A percentile compares a stretch with the other conserved stretches of the same genome.
phyloP scores from a whole-genome alignment of 2,888 invertebrate species.

The Galeopsomyia nigrocyanea region DNA sequence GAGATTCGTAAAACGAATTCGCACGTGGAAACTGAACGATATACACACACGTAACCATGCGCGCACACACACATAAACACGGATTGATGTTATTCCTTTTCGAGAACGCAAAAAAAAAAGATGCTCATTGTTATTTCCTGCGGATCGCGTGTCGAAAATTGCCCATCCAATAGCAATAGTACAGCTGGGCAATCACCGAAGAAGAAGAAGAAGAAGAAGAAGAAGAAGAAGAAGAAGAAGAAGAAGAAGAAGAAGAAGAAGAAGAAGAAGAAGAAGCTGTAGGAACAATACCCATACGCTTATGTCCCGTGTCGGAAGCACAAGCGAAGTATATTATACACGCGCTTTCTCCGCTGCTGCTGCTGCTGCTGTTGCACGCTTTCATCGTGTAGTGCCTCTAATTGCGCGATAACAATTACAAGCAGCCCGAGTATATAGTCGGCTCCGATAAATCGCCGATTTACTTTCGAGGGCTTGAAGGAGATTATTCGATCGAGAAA shows the following conservation, averaged over 20 bases:
- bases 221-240: background rate
- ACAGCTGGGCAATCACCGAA: background rate
- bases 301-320: slow-evolving; percentile 16
- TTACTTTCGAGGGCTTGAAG: no score
- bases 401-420: slow-evolving; percentile 33
- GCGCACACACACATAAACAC: background rate
- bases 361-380: background rate
- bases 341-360: slow-evolving; percentile 3
- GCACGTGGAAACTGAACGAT: no score
- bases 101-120: no score
- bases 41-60: background rate
- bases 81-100: no score
- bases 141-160: slow-evolving; percentile 46
- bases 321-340: slow-evolving; percentile 21
- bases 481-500: no score
- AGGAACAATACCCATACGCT: background rate
- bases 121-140: background rate
- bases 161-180: background rate
- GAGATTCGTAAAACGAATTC: no score
- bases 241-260: background rate
- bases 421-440: background rate
- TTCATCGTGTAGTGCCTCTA: slow-evolving; percentile 27
- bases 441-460: background rate
- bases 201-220: background rate
- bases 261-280: background rate